Base-by-base conservation (phyloP, 1,140 invertebrate genomes). In the Chymomyza costata region DNA sequence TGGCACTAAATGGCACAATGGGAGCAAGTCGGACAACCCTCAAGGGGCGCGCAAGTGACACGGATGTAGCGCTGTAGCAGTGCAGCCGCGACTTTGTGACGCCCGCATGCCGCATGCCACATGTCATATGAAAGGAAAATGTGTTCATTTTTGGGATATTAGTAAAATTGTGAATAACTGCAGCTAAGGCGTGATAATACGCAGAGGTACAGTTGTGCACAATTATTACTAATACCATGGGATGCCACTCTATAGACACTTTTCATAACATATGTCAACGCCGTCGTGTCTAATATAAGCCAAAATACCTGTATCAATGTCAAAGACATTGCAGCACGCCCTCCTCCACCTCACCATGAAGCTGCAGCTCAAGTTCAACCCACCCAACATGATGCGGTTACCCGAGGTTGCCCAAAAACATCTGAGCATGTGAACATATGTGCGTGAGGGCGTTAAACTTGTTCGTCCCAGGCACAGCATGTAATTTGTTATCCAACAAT, bases 401-500 rank as follows among this genome's bases (percentile, higher is more conserved):
- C 32, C 17, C 17, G 8, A 28, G 11, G 14, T 35, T 46, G 47
- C 57, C 55, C 13, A n/a, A n/a, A n/a, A n/a, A n/a, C n/a, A n/a
- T n/a, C n/a, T n/a, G n/a, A n/a, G n/a, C n/a, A n/a, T n/a, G n/a
- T n/a, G 21, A 70, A 59, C 71, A 76, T 78, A 78, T 71, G 71
- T 78, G 68, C 63, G 65, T 69, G 32, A 46, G 31, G 65, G 65
- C 65, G 65, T 64, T 64, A 59, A 59, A 69, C 65, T 69, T 57
- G 58, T 46, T 39, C 47, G 57, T 44, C 41, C 46, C 38, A 44
- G 49, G 56, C 59, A 50, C 68, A 73, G 56, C 63, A 78, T 78
- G 66, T 78, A 78, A 78, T 78, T 78, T 78, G 71, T 78, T 78
- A 78, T 78, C 73, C 71, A 78, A 78, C 66, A 78, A 66, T 78